These are phyloP conservation scores for Heterotis niloticus DNA, from an alignment of 2,113 vertebrate genomes.

Conservation along the genomic window DNA sequence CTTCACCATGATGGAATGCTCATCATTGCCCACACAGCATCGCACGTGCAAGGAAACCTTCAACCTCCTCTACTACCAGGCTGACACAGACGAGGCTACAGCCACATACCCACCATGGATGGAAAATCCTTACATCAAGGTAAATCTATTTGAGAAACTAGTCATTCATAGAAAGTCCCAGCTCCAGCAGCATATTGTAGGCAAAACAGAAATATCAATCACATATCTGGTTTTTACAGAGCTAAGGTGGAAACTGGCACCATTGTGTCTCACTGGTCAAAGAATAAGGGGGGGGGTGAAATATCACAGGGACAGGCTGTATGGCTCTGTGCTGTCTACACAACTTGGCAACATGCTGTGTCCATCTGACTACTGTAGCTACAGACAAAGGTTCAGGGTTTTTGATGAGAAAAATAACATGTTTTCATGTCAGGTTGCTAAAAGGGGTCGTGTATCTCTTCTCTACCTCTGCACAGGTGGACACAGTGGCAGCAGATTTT, in stretches of 20 bases:
- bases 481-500: constrained; percentile 73
- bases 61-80: constrained; percentile 68
- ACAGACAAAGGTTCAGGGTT: background rate
- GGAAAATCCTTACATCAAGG: constrained; percentile 77
- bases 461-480: constrained; percentile 38
- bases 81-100: constrained; percentile 58
- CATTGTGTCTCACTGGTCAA: no score
- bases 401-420: background rate
- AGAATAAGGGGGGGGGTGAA: no score
- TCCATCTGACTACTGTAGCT: no score
- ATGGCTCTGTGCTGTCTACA: no score
- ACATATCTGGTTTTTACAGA: no score
- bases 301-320: no score
- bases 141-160: background rate
- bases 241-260: no score
- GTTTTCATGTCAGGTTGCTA: background rate
- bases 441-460: background rate
- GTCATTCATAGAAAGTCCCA: no score
- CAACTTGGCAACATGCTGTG: no score
- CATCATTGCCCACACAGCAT: constrained; percentile 51
- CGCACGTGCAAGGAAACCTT: constrained; percentile 78
- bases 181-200: no score
- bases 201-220: no score
- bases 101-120: constrained; percentile 67
- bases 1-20: constrained; percentile 80